Evolutionary conservation across 2,113 vertebrate genomes (phyloP).

Genomic region (Plotosus lineatus): DNA sequence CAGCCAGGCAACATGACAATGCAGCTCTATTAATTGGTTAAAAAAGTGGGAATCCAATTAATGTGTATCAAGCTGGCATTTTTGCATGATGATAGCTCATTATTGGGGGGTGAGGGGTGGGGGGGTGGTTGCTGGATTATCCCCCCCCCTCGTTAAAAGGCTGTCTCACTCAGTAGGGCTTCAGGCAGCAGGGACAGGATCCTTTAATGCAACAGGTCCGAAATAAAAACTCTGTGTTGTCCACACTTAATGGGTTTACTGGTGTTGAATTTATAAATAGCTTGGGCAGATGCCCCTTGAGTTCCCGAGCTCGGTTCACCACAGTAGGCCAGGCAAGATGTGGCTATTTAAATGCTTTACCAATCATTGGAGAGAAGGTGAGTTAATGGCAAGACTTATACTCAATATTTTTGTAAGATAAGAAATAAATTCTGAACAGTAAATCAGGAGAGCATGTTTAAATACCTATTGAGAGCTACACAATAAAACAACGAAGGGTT

Average conservation of each 20-base stretch:
- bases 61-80: slow-evolving; percentile 83
- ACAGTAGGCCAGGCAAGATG: slow-evolving; percentile 36
- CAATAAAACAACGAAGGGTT: neutral
- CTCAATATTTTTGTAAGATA: neutral
- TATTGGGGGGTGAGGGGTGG: slow-evolving; percentile 74
- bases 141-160: slow-evolving; percentile 82
- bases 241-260: slow-evolving; percentile 67
- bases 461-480: neutral
- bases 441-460: neutral
- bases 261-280: slow-evolving; percentile 68
- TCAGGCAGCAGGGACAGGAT: slow-evolving; percentile 67
- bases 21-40: slow-evolving; percentile 80
- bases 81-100: slow-evolving; percentile 86
- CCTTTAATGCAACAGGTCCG: slow-evolving; percentile 80
- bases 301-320: slow-evolving; percentile 35
- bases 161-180: slow-evolving; percentile 76
- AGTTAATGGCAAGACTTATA: slow-evolving; percentile 36
- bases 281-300: slow-evolving; percentile 58
- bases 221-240: slow-evolving; percentile 71
- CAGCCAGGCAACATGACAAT: slow-evolving; percentile 78
- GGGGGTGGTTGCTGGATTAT: slow-evolving; percentile 64
- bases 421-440: slow-evolving; percentile 16
- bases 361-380: slow-evolving; percentile 10
- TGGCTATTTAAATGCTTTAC: slow-evolving; percentile 33
- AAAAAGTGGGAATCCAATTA: slow-evolving; percentile 89